Evolutionary conservation across 1,140 invertebrate species (phyloP), one percentile per base, ranked within the genome.

Genomic region (Dinoponera quadriceps): DNA sequence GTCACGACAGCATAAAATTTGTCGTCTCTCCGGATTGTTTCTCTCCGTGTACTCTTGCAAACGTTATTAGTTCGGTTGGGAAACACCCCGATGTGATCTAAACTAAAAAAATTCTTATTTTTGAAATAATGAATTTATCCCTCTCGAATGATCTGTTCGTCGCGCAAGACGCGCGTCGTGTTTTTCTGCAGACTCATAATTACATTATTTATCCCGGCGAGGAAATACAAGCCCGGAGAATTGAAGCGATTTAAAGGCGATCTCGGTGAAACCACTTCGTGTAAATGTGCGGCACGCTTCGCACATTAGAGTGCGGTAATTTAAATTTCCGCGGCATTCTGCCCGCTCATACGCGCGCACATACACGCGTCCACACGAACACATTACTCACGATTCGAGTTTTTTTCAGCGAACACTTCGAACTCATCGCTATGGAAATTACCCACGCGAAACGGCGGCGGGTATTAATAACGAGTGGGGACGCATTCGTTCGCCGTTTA

Each of bases 261-360:
- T 27, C 33, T 25, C 14, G 33, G 5, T 4, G 27, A 65, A 16
- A 9, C 29, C 20, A 16, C 69, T n/a, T 71, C 54, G 48, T 71
- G 38, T 71, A 80, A 71, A 80, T 80, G 69, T 80, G 51, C 18
- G 14, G 54, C 75, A 80, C 65, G 65, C 54, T 80, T 57, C 33
- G 75, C 29, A 80, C 65, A 57, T 80, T 54, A 59, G 22, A 48
- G 14, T 11, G 33, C 9, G 33, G 33, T 69, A 80, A 80, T 78
- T 78, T 69, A 68, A 78, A 78, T 80, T 71, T 80, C 38, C n/a
- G 5, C 65, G 48, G 51, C 63, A 71, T 44, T n/a, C 33, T 57
- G 14, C 18, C 33, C 51, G 11, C 38, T 9, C 38, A 9, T 44
- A 44, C 38, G 9, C 38, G 7, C 38, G 11, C 38, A 44, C 38